Base-by-base conservation (phyloP, 1,140 invertebrate species). In the Tetranychus cinnabarinus region DNA sequence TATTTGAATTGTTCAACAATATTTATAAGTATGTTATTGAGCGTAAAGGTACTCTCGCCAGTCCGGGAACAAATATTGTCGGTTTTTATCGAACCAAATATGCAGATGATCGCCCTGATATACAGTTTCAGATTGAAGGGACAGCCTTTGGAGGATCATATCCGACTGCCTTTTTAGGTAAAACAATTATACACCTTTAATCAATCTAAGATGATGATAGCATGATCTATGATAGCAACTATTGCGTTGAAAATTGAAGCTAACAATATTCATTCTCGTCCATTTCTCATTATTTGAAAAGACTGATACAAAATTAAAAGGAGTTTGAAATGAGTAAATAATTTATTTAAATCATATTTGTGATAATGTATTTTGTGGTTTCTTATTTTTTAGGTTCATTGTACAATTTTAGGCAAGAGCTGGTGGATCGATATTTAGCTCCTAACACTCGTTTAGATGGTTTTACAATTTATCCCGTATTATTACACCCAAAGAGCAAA, bases 51-150 rank as follows among this genome's bases (percentile, higher is more conserved):
- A 36, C 7, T 8, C 12, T 33, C 31, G n/a, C 31, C 50, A 33
- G 50, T 52, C 50, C n/a, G 6, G 31, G 31, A n/a, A 8, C n/a
- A n/a, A 33, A 31, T 52, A 33, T 52, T 0, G n/a, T 31, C 8
- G 84, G 81, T 0, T 88, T 88, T 66, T 82, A 88, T 46, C 80
- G 82, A 1, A 88, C 85, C 0, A 87, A 87, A 70, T 87, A 87
- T 68, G 83, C 82, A 1, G 83, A 87, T 62, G 85, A 87, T 67
- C 88, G 84, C 84, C 86, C 86, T 0, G 86, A 90, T 67, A 88
- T 88, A 58, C 84, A 87, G 65, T 86, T 88, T 68, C 87, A 85
- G 82, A 72, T 86, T 42, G 45, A 42, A 23, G 31, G 13, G 13
- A 34, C n/a, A 5, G 39, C 39, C 5, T 42, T 52, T 52, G n/a